These are phyloP conservation scores for Parus major DNA, from an alignment of 2,113 vertebrate species.

Conservation along the genomic window DNA sequence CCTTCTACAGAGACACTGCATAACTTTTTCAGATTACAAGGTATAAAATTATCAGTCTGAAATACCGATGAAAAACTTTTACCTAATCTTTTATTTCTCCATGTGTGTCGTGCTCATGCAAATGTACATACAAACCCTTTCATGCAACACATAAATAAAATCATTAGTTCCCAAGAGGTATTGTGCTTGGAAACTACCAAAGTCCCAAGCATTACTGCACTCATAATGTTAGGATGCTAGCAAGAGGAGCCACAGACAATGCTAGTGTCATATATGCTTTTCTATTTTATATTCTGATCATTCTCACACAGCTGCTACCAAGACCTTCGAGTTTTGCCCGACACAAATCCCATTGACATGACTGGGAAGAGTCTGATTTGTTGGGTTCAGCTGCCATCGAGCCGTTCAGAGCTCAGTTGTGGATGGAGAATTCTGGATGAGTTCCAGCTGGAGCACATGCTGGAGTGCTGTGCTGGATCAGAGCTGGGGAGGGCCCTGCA, in stretches of 20 bases:
- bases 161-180: not conserved
- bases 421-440: not conserved
- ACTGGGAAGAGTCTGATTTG: not conserved
- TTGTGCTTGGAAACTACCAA: not conserved
- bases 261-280: not conserved
- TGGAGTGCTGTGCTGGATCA: not conserved
- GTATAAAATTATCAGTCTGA: not conserved
- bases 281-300: not conserved
- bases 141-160: not conserved
- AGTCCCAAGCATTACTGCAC: not conserved
- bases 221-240: not conserved
- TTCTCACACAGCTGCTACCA: not conserved
- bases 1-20: not conserved
- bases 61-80: not conserved
- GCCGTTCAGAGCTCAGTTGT: not conserved
- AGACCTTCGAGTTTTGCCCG: fast-evolving
- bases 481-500: not conserved
- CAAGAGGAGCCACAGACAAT: not conserved
- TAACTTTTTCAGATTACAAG: not conserved
- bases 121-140: not conserved
- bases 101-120: not conserved
- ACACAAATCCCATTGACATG: not conserved
- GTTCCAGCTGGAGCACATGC: not conserved
- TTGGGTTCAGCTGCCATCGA: not conserved
- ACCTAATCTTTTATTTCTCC: not conserved